Conservation (phyloP, 2,113 vertebrate species). For the Panthera leo region DNA sequence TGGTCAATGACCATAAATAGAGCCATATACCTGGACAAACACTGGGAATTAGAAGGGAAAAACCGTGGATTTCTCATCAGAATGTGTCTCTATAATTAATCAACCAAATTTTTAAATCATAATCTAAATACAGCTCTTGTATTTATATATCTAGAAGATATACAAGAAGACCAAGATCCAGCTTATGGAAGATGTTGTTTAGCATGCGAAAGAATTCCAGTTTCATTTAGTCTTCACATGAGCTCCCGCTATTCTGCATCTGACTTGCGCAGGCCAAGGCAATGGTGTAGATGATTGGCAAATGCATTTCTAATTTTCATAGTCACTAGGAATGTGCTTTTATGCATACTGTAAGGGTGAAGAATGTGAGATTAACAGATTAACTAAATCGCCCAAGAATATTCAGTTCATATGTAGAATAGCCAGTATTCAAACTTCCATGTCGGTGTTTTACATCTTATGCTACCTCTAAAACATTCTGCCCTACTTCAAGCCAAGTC, state of each 20-base stretch:
- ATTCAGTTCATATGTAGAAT: not conserved
- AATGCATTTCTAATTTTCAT: not conserved
- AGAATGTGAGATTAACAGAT: not conserved
- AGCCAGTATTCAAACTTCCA: not conserved
- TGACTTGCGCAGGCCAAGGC: not conserved
- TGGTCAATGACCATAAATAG: not conserved
- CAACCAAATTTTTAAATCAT: not conserved
- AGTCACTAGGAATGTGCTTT: not conserved
- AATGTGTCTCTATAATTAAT: not conserved
- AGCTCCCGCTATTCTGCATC: not conserved
- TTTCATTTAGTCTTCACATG: not conserved
- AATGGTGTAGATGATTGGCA: not conserved
- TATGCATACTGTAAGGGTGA: not conserved
- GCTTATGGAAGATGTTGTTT: not conserved
- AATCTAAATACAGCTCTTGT: not conserved
- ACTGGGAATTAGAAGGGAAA: not conserved
- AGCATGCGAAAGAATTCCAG: not conserved
- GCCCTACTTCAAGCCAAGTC: not conserved
- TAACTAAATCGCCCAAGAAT: not conserved
- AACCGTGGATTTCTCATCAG: not conserved
- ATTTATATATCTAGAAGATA: not conserved
- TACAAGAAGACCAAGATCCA: not conserved
- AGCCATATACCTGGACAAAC: not conserved
- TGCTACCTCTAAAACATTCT: not conserved
- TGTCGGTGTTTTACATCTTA: not conserved